Evolutionary conservation across 2,888 invertebrate species (phyloP).

Genomic region (Drosophila kambysellisi): DNA sequence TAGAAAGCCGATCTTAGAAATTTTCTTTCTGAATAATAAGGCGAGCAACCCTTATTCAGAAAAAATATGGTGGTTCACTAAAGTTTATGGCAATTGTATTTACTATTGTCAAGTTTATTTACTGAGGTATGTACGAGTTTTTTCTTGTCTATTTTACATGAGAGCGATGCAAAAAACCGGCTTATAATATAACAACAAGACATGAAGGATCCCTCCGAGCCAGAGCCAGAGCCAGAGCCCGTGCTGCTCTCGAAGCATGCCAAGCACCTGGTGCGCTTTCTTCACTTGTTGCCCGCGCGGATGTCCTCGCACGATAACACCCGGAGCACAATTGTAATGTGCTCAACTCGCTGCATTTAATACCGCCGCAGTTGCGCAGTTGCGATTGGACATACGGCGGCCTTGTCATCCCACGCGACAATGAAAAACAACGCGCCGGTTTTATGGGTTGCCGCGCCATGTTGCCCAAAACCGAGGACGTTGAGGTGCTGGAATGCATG

Average conservation of each 20-base stretch:
- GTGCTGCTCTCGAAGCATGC: conserved; percentile 86
- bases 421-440: conserved; percentile 85
- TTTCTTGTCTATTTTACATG: no score
- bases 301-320: conserved; percentile 92
- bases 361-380: conserved; percentile 88
- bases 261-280: conserved; percentile 89
- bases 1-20: no score
- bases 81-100: neutral
- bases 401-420: conserved; percentile 89
- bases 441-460: conserved; percentile 89
- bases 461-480: conserved; percentile 85
- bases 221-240: conserved; percentile 69
- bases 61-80: no score
- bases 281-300: conserved; percentile 90
- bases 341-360: conserved; percentile 90
- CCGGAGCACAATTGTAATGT: conserved; percentile 92
- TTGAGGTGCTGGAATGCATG: conserved; percentile 67
- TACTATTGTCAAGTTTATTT: neutral
- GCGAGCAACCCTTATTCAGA: no score
- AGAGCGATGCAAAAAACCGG: no score
- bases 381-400: conserved; percentile 96
- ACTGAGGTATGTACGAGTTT: no score
- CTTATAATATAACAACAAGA: no score
- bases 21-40: no score
- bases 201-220: conserved; percentile 68